Conservation (phyloP, 1,140 invertebrate genomes). For the Drosophila pruinosa region DNA sequence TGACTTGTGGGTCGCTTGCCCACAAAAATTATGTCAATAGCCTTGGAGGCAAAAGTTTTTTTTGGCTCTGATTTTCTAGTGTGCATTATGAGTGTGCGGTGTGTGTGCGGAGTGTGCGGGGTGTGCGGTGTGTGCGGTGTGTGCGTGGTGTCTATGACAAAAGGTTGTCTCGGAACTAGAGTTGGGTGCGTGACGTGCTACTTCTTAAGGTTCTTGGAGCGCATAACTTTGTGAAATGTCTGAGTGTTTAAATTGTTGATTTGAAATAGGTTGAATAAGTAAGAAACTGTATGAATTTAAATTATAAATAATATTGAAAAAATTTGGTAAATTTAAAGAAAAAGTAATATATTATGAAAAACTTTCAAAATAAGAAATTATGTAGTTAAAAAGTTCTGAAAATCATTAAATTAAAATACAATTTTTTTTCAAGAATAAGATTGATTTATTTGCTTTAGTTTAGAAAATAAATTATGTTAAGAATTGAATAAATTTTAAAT, state of each 20-base stretch:
- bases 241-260: background rate
- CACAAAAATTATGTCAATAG: constrained; percentile 77
- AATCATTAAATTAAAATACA: too few species aligned
- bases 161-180: constrained; percentile 33
- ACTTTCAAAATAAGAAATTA: too few species aligned
- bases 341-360: too few species aligned
- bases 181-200: constrained; percentile 1
- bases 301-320: too few species aligned
- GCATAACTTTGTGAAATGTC: background rate
- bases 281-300: too few species aligned
- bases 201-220: background rate
- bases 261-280: too few species aligned
- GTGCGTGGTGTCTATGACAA: constrained; percentile 30
- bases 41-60: constrained; percentile 36
- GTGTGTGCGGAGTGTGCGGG: background rate
- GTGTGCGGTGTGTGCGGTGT: background rate
- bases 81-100: background rate
- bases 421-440: too few species aligned
- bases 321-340: too few species aligned
- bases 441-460: too few species aligned
- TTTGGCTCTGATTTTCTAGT: constrained; percentile 29
- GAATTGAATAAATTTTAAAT: too few species aligned
- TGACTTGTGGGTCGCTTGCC: constrained; percentile 54
- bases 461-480: too few species aligned
- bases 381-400: too few species aligned